Evolutionary conservation across 1,140 invertebrate genomes (phyloP), one percentile per base, ranked within the genome.

Genomic region (Ladona fulva): DNA sequence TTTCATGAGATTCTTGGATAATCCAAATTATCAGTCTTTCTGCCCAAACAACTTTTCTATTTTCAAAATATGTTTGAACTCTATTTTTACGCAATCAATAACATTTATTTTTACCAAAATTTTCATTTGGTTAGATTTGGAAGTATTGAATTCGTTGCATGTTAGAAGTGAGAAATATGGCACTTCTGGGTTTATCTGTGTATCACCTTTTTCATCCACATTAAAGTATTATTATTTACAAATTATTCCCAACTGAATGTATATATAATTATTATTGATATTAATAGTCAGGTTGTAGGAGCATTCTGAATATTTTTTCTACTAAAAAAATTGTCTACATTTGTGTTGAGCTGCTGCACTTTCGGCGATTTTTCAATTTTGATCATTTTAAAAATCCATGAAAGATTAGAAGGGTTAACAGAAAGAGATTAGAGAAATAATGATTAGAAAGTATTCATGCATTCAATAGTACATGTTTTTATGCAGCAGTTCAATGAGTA

Each of bases 131-230:
- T 66, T 66, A 3, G 52, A 22, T 66, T 66, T 66, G 52, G 52
- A 66, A 66, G 52, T 66, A 66, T 66, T 66, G 52, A 66, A 66
- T 66, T 66, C 52, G 52, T 66, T 66, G 52, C 52, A 66, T 66
- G 52, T 66, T 66, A 66, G 52, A 66, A 66, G 52, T 66, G 52
- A 66, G 52, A 16, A 66, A 19, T 66, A 66, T 66, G 52, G 52
- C 52, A 66, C 52, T 66, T 66, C 52, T 66, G 52, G 52, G n/a
- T 66, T 66, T 66, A 16, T 66, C 52, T 19, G n/a, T 66, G 52
- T 66, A 66, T 66, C 52, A 66, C 52, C 14, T 66, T 66, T 66
- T 12, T 19, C 14, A 66, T 66, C 12, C n/a, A 19, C 14, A n/a
- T 66, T 66, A 22, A 16, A 12, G 3, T 6, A 3, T 22, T 22